These are phyloP conservation scores for Ornithorhynchus anatinus DNA, from an alignment of 2,113 vertebrate genomes.

Conservation along the genomic window DNA sequence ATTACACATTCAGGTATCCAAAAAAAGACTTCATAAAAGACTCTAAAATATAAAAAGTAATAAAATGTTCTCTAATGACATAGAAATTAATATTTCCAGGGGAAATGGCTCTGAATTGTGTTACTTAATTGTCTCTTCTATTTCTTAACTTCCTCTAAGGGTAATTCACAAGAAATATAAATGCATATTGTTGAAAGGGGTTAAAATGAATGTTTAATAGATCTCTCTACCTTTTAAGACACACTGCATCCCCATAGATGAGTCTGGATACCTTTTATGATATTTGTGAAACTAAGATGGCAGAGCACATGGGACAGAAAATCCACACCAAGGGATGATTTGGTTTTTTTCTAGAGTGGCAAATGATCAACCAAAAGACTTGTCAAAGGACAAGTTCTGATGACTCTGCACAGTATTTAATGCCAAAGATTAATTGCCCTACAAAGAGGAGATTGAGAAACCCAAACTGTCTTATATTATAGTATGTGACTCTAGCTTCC, in stretches of 20 bases:
- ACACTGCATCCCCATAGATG: background rate
- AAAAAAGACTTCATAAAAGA: slow-evolving; percentile 27
- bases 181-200: slow-evolving; percentile 7
- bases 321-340: background rate
- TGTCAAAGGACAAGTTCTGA: no score
- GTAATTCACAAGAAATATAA: slow-evolving; percentile 31
- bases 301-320: background rate
- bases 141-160: slow-evolving; percentile 15
- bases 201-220: background rate
- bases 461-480: no score
- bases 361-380: no score
- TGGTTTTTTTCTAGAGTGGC: no score
- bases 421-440: no score
- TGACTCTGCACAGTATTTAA: no score
- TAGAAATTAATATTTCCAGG: background rate
- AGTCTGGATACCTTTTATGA: background rate
- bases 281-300: background rate
- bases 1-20: slow-evolving; percentile 37
- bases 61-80: slow-evolving; percentile 39
- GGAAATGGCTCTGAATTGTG: slow-evolving; percentile 20
- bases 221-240: background rate
- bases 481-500: no score
- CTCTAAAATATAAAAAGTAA: background rate
- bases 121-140: background rate
- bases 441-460: no score